Evolutionary conservation across 2,888 invertebrate species (phyloP).

Genomic region (Apamea monoglypha): DNA sequence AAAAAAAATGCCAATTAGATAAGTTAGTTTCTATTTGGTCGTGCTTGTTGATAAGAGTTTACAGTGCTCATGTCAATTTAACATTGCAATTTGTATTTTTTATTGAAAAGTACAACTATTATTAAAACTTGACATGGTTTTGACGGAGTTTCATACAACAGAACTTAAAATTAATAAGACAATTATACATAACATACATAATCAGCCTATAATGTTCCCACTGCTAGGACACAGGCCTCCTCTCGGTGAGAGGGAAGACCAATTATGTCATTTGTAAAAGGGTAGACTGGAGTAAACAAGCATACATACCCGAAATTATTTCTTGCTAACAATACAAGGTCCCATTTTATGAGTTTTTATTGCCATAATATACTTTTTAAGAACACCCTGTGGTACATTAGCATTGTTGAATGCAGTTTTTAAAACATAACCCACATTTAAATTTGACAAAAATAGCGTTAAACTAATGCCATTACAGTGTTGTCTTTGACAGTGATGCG

Average conservation of each 20-base stretch:
- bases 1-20: background rate
- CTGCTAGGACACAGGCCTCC: too few species aligned
- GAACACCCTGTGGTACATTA: background rate
- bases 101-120: background rate
- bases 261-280: background rate
- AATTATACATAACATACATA: too few species aligned
- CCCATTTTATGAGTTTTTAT: background rate
- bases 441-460: background rate
- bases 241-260: background rate
- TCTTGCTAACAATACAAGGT: background rate
- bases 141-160: background rate
- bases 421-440: background rate
- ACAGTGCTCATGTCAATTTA: background rate
- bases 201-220: too few species aligned
- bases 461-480: background rate
- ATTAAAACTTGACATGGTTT: background rate
- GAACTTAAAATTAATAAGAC: background rate
- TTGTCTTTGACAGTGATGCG: background rate
- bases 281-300: background rate
- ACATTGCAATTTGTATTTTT: slow-evolving; percentile 4
- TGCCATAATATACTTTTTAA: background rate
- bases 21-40: slow-evolving; percentile 11
- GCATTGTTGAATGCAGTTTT: background rate
- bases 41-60: slow-evolving; percentile 13
- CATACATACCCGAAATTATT: background rate